These are phyloP conservation scores for Philhelius pedissequus DNA, from an alignment of 2,888 invertebrate species.

Conservation along the genomic window DNA sequence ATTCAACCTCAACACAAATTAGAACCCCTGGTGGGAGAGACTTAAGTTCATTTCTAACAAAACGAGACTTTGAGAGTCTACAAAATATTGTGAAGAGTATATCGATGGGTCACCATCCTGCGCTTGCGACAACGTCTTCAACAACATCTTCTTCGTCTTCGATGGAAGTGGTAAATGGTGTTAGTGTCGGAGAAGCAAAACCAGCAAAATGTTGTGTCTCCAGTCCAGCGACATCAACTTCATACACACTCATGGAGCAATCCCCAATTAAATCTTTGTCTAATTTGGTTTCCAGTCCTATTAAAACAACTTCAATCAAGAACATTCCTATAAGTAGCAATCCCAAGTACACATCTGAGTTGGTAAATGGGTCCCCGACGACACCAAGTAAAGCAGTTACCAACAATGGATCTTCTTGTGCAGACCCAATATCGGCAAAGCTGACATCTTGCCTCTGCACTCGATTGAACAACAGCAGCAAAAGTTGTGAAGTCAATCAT, in stretches of 20 bases:
- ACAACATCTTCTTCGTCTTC: constrained; percentile 26
- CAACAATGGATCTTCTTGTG: constrained; percentile 8
- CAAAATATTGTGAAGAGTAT: constrained; percentile 76
- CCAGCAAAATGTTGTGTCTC: constrained; percentile 26
- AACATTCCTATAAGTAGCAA: constrained; percentile 73
- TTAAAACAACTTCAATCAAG: constrained; percentile 76
- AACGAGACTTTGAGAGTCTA: constrained; percentile 75
- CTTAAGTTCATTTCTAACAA: constrained; percentile 74
- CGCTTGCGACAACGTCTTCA: constrained; percentile 40
- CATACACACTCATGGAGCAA: constrained; percentile 76
- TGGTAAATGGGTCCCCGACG: constrained; percentile 20
- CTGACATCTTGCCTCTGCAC: constrained; percentile 79
- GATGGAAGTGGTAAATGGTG: constrained; percentile 7
- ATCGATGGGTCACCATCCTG: constrained; percentile 70
- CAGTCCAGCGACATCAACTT: constrained; percentile 32
- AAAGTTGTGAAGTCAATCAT: constrained; percentile 66
- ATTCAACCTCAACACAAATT: constrained; percentile 48
- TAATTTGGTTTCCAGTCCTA: constrained; percentile 82
- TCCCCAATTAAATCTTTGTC: constrained; percentile 84
- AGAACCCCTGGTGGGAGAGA: constrained; percentile 65
- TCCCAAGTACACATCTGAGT: constrained; percentile 45
- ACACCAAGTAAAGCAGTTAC: constrained; percentile 30
- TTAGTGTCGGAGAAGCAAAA: constrained; percentile 18
- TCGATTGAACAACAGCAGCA: constrained; percentile 72
- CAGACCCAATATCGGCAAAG: constrained; percentile 79